Evolutionary conservation across 2,113 vertebrate genomes (phyloP).

Genomic region (Zosterops japonicus): DNA sequence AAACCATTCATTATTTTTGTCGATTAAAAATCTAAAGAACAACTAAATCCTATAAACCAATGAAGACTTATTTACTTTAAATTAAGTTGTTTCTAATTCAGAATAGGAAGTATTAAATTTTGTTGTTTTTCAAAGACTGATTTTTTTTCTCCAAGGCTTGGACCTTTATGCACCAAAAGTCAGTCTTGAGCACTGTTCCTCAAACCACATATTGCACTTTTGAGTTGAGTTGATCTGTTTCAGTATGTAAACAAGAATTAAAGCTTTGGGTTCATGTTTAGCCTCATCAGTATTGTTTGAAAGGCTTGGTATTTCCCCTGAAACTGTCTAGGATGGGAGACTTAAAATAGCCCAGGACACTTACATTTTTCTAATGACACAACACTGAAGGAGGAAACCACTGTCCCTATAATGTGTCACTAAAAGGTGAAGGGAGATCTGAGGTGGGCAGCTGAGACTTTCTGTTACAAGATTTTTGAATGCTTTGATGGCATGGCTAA

Average conservation of each 20-base stretch:
- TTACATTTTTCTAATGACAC: background rate
- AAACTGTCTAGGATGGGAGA: background rate
- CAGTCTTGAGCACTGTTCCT: conserved; percentile 46
- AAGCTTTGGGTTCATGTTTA: background rate
- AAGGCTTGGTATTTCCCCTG: background rate
- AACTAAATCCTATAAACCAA: background rate
- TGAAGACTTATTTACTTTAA: background rate
- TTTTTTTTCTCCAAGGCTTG: conserved; percentile 16
- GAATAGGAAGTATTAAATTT: conserved; percentile 7
- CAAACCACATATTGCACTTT: background rate
- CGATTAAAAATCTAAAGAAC: background rate
- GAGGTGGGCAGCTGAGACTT: background rate
- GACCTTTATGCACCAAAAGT: conserved; percentile 22
- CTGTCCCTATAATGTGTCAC: background rate
- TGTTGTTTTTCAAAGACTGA: background rate
- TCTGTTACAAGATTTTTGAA: background rate
- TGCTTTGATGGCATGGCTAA: background rate
- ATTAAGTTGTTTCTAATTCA: background rate
- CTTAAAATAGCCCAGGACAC: background rate
- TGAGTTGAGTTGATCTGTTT: background rate
- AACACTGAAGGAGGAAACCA: background rate
- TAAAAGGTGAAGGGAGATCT: background rate
- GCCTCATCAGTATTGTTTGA: background rate
- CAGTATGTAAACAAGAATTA: conserved; percentile 30
- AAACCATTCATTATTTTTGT: background rate